Evolutionary conservation across 2,113 vertebrate species (phyloP).

Genomic region (Alces alces): DNA sequence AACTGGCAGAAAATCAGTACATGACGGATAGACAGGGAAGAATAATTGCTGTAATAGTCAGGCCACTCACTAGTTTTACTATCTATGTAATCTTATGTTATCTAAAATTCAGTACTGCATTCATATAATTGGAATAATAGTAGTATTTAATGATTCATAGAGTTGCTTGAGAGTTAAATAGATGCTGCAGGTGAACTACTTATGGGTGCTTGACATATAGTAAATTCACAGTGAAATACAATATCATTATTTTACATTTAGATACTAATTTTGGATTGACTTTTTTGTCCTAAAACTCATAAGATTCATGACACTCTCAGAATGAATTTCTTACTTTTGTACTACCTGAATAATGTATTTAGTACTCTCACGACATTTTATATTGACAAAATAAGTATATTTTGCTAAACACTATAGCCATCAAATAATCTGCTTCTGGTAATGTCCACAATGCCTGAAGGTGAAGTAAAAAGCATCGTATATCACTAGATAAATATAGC

Average conservation of each 20-base stretch:
- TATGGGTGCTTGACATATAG: not conserved
- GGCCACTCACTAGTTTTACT: not conserved
- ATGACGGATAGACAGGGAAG: not conserved
- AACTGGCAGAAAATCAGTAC: not conserved
- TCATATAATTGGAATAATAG: not conserved
- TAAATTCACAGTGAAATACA: not conserved
- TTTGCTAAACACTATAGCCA: not conserved
- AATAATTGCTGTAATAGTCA: not conserved
- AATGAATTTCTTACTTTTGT: slow-evolving; percentile 74
- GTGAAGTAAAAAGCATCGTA: not conserved
- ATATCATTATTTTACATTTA: slow-evolving; percentile 52
- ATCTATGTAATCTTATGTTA: not conserved
- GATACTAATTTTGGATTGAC: slow-evolving; percentile 72
- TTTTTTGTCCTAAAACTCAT: slow-evolving; percentile 72
- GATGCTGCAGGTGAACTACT: not conserved
- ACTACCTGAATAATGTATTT: slow-evolving; percentile 60
- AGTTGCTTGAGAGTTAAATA: not conserved
- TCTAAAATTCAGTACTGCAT: not conserved
- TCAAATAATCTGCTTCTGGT: not conserved
- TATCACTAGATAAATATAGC: not conserved
- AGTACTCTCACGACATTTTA: slow-evolving; percentile 65
- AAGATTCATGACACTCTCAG: slow-evolving; percentile 74
- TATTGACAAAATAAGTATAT: slow-evolving; percentile 67
- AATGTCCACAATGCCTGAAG: not conserved
- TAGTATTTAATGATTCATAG: not conserved